Evolutionary conservation across 2,888 invertebrate genomes (phyloP).

Genomic region (Ornithoptera priamus): DNA sequence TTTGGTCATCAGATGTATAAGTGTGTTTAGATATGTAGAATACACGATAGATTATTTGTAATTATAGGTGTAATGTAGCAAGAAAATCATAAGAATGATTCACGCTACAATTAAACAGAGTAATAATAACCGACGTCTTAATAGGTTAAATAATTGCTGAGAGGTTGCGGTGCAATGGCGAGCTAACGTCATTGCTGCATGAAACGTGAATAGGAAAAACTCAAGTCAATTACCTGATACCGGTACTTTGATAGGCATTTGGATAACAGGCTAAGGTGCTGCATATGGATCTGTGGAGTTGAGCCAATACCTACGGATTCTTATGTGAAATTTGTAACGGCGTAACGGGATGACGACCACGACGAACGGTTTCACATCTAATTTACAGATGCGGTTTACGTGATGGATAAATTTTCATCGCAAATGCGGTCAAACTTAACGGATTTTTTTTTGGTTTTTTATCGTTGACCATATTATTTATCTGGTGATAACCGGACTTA

Average conservation of each 20-base stretch:
- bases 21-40: slow-evolving; percentile 1
- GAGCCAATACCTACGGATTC: slow-evolving; percentile 28
- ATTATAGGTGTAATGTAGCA: slow-evolving; percentile 4
- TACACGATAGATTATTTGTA: background rate
- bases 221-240: slow-evolving; percentile 44
- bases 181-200: slow-evolving; percentile 52
- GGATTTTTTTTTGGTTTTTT: background rate
- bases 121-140: slow-evolving; percentile 40
- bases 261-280: slow-evolving; percentile 43
- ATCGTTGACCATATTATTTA: background rate
- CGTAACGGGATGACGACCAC: slow-evolving; percentile 18
- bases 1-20: background rate
- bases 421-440: background rate
- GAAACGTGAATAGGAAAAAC: slow-evolving; percentile 66
- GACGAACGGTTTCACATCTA: slow-evolving; percentile 2
- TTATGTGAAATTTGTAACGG: slow-evolving; percentile 14
- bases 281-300: slow-evolving; percentile 26
- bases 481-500: background rate
- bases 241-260: slow-evolving; percentile 44
- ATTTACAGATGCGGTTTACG: background rate
- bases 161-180: slow-evolving; percentile 61
- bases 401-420: background rate
- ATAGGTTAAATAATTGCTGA: slow-evolving; percentile 41
- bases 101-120: slow-evolving; percentile 32
- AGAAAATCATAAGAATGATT: slow-evolving; percentile 22